These are phyloP conservation scores for Thymelicus acteon DNA, from an alignment of 2,888 invertebrate species.

Conservation along the genomic window DNA sequence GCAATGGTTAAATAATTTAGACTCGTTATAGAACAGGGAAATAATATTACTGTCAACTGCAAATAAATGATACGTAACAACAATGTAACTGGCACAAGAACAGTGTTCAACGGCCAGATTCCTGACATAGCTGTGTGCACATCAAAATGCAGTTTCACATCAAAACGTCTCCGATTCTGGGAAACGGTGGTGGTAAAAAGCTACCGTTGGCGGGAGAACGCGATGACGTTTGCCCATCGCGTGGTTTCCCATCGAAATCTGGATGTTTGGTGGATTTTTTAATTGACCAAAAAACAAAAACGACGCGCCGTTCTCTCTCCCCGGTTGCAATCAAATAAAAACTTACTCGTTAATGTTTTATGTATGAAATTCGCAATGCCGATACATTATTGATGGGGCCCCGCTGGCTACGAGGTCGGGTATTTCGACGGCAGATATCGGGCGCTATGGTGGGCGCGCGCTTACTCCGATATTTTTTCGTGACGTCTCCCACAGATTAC, in stretches of 20 bases:
- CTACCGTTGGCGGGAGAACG: conserved; percentile 65
- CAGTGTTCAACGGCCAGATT: conserved; percentile 30
- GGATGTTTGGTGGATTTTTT: conserved; percentile 65
- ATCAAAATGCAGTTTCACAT: conserved; percentile 55
- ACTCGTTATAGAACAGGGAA: neutral
- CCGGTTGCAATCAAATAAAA: conserved; percentile 80
- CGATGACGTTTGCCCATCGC: conserved; percentile 59
- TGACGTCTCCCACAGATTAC: conserved; percentile 59
- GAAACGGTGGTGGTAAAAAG: conserved; percentile 61
- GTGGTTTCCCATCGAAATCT: conserved; percentile 78
- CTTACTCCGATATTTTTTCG: conserved; percentile 63
- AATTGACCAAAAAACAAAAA: conserved; percentile 68
- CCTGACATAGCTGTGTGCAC: conserved; percentile 43
- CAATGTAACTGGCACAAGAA: conserved; percentile 14
- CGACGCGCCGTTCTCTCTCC: conserved; percentile 59
- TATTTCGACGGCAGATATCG: conserved; percentile 80
- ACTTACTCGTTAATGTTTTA: conserved; percentile 82
- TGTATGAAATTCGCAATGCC: conserved; percentile 74
- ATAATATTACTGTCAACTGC: conserved; percentile 1
- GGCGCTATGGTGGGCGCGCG: conserved; percentile 71
- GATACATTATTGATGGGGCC: conserved; percentile 81
- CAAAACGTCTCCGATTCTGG: conserved; percentile 61
- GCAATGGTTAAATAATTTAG: conserved; percentile 6
- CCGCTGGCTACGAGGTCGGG: conserved; percentile 73
- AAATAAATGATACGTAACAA: conserved; percentile 11